A percentile compares a stretch with the other conserved stretches of the same genome.
These are phyloP conservation scores for Elgaria multicarinata DNA, from an alignment of 2,113 vertebrate genomes.

Conservation along the genomic window DNA sequence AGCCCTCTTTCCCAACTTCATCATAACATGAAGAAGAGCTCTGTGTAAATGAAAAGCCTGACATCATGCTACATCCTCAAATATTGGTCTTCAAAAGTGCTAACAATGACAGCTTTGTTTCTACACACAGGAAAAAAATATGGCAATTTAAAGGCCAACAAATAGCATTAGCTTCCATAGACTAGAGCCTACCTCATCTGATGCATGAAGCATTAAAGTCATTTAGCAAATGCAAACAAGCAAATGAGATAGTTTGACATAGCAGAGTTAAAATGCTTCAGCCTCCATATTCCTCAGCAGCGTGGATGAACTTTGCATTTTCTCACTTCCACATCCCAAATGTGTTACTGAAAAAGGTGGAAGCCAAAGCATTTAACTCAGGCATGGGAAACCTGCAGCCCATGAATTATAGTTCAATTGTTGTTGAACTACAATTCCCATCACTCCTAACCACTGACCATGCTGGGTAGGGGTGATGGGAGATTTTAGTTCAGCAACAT, in stretches of 20 bases:
- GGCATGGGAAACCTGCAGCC: too few relatives aligned
- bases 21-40: neutral
- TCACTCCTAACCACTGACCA: too few relatives aligned
- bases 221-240: neutral
- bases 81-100: neutral
- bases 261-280: neutral
- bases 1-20: neutral
- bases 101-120: too few relatives aligned
- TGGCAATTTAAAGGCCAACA: neutral
- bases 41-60: neutral
- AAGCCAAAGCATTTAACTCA: too few relatives aligned
- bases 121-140: too few relatives aligned
- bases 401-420: too few relatives aligned
- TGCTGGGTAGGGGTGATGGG: too few relatives aligned
- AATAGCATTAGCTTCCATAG: neutral
- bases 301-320: neutral
- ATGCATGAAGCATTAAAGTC: neutral
- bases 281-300: neutral
- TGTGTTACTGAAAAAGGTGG: too few relatives aligned
- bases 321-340: too few relatives aligned
- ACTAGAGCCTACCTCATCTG: neutral
- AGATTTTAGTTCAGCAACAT: too few relatives aligned
- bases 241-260: neutral
- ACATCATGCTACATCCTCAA: neutral
- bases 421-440: too few relatives aligned